Evolutionary conservation across 1,140 invertebrate genomes (phyloP), one percentile per base, ranked within the genome.

Genomic region (Cotesia typhae): DNA sequence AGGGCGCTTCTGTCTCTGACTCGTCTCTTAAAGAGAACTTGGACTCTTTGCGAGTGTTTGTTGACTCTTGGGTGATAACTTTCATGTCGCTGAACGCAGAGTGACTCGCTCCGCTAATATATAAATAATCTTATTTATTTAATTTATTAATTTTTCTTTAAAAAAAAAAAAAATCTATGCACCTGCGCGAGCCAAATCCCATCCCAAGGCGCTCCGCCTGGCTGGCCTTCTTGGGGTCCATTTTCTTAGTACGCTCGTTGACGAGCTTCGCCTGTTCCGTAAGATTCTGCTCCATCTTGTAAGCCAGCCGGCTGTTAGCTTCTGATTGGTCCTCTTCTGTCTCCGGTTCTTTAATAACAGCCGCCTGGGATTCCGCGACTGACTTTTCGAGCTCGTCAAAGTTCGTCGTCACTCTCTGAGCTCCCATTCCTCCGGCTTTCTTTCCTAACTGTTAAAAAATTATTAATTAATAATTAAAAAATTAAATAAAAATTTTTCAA

Each of bases 331-430:
- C 87, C 77, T 92, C 89, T 72, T 88, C 83, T 35, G 88, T 87
- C 35, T 82, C 55, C 7, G 0, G 3, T 10, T 17, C 82, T 36
- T 82, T 82, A 63, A 83, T 78, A 10, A 77, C 72, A 81, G 85
- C 92, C 83, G 96, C 95, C 37, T 91, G 41, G n/a, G 95, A 89
- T 73, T 88, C 88, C 75, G 93, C 92, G 0, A 95, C 96, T 81
- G 95, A 93, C 78, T 92, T 92, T 87, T 99, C 98, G 59, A 99
- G 92, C 80, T 98, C 97, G n/a, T 93, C 93, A 86, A 99, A 99
- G 86, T 99, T 97, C 10, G 93, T 91, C 79, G 93, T 95, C 4
- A 99, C 95, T 85, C 95, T 95, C 69, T 96, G 97, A n/a, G 97
- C 98, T 69, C 98, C 98, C n/a, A 99, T 85, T 1, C 96, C 94